phyloP scores from a whole-genome alignment of 2,113 vertebrate species.

The Misgurnus anguillicaudatus region DNA sequence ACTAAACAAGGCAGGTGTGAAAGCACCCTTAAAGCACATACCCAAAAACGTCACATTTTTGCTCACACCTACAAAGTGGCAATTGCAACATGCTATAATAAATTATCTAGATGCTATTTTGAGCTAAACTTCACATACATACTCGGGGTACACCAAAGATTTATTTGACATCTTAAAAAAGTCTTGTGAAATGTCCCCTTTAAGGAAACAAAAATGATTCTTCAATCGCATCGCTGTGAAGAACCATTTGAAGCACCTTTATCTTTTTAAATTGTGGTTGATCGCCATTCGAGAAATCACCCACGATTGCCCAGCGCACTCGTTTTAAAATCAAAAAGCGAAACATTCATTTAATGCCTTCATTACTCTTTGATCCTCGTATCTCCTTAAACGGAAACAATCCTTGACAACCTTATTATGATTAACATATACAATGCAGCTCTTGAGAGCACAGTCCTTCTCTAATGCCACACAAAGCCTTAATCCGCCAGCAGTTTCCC shows the following conservation, averaged over 20 bases:
- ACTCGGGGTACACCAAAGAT: too few relatives aligned
- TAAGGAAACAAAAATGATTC: too few relatives aligned
- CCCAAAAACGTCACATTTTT: too few relatives aligned
- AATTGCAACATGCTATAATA: too few relatives aligned
- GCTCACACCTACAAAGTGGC: too few relatives aligned
- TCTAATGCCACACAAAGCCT: constrained; percentile 51
- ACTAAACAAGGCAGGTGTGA: too few relatives aligned
- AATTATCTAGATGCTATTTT: too few relatives aligned
- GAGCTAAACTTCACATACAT: too few relatives aligned
- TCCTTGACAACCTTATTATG: constrained; percentile 38
- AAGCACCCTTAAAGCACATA: too few relatives aligned
- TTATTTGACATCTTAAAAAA: too few relatives aligned
- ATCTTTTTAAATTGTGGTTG: background rate
- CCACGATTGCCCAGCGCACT: background rate
- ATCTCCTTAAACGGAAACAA: constrained; percentile 22
- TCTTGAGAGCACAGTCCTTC: constrained; percentile 40
- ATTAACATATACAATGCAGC: constrained; percentile 46
- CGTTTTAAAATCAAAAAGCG: constrained; percentile 11
- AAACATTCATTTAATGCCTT: constrained; percentile 15
- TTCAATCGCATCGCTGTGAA: background rate
- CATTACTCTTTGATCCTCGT: constrained; percentile 16
- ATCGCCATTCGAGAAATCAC: background rate
- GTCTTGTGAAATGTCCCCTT: too few relatives aligned
- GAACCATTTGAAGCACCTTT: background rate
- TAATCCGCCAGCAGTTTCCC: constrained; percentile 47